phyloP scores from a whole-genome alignment of 1,140 invertebrate species.

The Glossosoma conforme region DNA sequence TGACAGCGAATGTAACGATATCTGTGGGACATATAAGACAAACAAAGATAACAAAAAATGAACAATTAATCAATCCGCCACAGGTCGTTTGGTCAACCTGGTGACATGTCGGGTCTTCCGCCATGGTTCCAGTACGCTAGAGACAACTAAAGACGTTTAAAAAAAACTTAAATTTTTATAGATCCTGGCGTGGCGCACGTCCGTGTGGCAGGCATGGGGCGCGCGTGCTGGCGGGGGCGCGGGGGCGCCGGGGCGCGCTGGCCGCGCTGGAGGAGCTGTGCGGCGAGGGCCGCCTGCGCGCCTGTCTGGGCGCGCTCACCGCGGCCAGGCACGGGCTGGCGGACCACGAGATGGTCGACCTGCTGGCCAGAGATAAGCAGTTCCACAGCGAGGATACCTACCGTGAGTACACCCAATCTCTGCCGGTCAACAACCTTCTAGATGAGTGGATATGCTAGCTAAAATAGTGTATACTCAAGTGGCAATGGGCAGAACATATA shows the following conservation, averaged over 20 bases:
- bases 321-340: constrained; percentile 66
- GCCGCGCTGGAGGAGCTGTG: constrained; percentile 53
- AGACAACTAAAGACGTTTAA: too few species aligned
- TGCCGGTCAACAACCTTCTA: neutral
- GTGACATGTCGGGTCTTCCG: too few species aligned
- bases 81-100: too few species aligned
- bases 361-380: constrained; percentile 63
- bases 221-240: constrained; percentile 23
- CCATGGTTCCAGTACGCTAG: too few species aligned
- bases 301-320: constrained; percentile 63
- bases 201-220: constrained; percentile 48
- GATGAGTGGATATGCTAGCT: neutral
- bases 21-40: too few species aligned
- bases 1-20: too few species aligned
- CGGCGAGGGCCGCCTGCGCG: constrained; percentile 49
- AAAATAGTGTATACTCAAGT: too few species aligned
- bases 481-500: too few species aligned
- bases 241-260: constrained; percentile 38
- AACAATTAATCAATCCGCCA: too few species aligned
- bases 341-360: constrained; percentile 69
- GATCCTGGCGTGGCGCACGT: constrained; percentile 64
- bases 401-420: constrained; percentile 50
- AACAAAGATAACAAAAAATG: too few species aligned
- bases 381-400: constrained; percentile 63
- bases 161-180: constrained; percentile 29